Base-by-base conservation (phyloP, 2,888 invertebrate genomes). In the Drosophila sordidapex region DNA sequence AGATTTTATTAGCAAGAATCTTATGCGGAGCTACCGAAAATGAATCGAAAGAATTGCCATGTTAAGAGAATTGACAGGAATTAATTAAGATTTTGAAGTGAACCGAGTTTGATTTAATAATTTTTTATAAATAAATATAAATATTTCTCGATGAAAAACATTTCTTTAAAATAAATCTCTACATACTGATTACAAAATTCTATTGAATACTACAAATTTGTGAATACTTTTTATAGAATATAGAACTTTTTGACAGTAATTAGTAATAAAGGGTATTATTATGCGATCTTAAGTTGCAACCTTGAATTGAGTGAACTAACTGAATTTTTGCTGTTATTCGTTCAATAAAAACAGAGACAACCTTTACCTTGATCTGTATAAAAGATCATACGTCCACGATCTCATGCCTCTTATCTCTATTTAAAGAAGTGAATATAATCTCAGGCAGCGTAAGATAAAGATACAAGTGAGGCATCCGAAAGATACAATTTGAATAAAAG, bases 1-100 rank as follows among this genome's bases (percentile, higher is more conserved):
- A 76, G 81, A 80, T 80, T 85, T 87, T 75, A 82, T 86, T 82
- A 79, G 74, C 74, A 35, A 43, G 77, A 86, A 76, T 77, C 77
- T 66, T 57, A 29, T 18, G 52, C n/a, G 36, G 21, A 2, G 36
- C 13, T 4, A 10, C 15, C 21, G 18, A 57, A 13, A 38, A 25
- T 13, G 1, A 58, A 57, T 43, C 11, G 13, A 10, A 27, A 7
- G 27, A 36, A 38, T 43, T 43, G 36, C 25, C 18, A n/a, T n/a
- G 35, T 10, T 29, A 33, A 54, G 2, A 1, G 25, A 53, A 57
- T 21, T 21, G 29, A 11, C 46, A 15, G 40, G n/a, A 21, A 46
- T 40, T n/a, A 29, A 36, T 40, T 4, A 29, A 40, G 40, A 21
- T 27, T 8, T 33, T 15, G 4, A 25, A 8, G 4, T 46, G 2